These are phyloP conservation scores for Drosophila seclusa DNA, from an alignment of 2,888 invertebrate species.

Conservation along the genomic window DNA sequence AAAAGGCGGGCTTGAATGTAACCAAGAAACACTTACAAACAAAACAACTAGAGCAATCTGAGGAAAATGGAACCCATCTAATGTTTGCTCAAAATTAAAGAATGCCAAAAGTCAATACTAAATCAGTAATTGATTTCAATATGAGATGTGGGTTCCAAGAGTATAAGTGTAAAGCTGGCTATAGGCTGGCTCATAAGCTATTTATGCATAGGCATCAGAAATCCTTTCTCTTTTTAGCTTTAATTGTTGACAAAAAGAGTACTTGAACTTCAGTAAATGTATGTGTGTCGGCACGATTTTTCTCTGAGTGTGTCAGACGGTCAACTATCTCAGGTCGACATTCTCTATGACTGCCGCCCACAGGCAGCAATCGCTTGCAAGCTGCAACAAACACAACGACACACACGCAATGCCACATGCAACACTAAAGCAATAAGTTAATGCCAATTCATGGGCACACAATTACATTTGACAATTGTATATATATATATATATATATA, in stretches of 20 bases:
- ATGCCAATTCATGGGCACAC: conserved; percentile 25
- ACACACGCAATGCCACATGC: conserved; percentile 22
- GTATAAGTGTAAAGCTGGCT: background rate
- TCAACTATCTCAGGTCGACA: conserved; percentile 20
- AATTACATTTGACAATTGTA: conserved; percentile 10
- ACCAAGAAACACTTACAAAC: background rate
- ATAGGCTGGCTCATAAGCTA: background rate
- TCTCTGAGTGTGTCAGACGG: conserved; percentile 1
- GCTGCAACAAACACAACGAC: background rate
- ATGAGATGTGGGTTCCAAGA: background rate
- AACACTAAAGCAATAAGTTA: conserved; percentile 4
- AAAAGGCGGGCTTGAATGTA: no score
- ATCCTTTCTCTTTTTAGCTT: background rate
- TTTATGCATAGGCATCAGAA: background rate
- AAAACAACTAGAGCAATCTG: background rate
- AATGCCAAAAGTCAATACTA: background rate
- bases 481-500: background rate
- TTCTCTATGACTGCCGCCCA: conserved; percentile 17
- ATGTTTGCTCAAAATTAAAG: background rate
- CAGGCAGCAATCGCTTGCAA: conserved; percentile 2
- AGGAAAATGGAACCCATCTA: background rate
- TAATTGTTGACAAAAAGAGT: background rate
- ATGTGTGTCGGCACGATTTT: background rate
- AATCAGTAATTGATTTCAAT: background rate
- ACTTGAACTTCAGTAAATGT: background rate